Evolutionary conservation across 2,888 invertebrate species (phyloP).

Genomic region (Acanthacorydalis orientalis): DNA sequence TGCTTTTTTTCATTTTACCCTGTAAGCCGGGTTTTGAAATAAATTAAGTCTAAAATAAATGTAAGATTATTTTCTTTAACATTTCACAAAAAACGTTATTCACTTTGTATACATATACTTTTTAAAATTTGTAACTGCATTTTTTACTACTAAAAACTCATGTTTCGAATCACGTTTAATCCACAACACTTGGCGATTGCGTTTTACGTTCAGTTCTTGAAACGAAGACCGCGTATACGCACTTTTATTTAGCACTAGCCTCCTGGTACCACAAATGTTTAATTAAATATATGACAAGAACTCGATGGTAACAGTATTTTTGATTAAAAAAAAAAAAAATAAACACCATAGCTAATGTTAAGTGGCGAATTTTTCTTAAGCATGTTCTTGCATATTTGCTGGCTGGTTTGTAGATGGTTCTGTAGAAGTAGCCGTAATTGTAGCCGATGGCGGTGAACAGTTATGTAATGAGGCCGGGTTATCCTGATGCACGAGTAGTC

Average conservation of each 20-base stretch:
- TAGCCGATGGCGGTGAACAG: slow-evolving; percentile 33
- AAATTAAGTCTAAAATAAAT: background rate
- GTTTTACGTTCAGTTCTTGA: background rate
- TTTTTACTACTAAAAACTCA: background rate
- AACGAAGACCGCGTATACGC: background rate
- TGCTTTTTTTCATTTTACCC: slow-evolving; percentile 1
- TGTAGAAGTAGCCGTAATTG: slow-evolving; percentile 28
- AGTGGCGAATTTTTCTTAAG: slow-evolving; percentile 12
- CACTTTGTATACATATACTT: too few species aligned
- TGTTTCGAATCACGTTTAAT: background rate
- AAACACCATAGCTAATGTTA: too few species aligned
- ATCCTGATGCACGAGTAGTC: slow-evolving; percentile 47
- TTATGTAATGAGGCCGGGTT: slow-evolving; percentile 36
- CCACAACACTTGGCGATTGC: background rate
- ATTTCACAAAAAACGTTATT: too few species aligned
- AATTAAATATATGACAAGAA: background rate
- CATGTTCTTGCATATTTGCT: slow-evolving; percentile 22
- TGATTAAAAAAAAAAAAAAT: slow-evolving; percentile 9
- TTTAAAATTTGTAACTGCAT: too few species aligned
- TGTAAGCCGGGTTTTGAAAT: slow-evolving; percentile 4
- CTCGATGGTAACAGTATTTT: too few species aligned
- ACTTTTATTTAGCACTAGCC: background rate
- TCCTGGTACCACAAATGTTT: background rate
- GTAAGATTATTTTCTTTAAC: too few species aligned
- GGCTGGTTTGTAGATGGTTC: slow-evolving; percentile 22